These are phyloP conservation scores for Hyphantria cunea DNA, from an alignment of 1,140 invertebrate genomes.

Conservation along the genomic window DNA sequence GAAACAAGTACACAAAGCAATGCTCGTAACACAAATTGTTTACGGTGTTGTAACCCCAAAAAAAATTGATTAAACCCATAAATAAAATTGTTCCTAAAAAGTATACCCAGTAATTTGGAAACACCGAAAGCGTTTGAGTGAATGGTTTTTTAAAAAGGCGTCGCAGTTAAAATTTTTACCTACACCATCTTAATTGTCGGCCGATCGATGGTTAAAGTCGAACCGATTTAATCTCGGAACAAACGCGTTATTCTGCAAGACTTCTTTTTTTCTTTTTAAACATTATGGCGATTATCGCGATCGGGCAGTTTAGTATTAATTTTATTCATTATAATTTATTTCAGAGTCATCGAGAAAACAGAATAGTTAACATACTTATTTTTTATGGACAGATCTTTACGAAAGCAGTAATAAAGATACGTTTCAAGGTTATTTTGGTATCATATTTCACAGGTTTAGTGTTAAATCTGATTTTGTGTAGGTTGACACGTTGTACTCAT, in stretches of 20 bases:
- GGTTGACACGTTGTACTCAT: not conserved
- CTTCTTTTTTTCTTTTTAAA: constrained; percentile 26
- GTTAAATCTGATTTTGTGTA: not conserved
- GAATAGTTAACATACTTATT: not conserved
- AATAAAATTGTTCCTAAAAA: constrained; percentile 26
- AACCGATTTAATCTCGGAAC: constrained; percentile 35
- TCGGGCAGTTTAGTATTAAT: constrained; percentile 9
- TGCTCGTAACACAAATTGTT: constrained; percentile 11
- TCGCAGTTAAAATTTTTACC: constrained; percentile 38
- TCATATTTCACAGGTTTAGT: no score
- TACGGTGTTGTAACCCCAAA: constrained; percentile 17
- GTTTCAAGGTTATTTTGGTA: not conserved
- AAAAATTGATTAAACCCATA: constrained; percentile 27
- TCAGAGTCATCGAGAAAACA: not conserved
- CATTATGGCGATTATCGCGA: constrained; percentile 20
- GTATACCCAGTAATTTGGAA: constrained; percentile 30
- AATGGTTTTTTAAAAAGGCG: constrained; percentile 38
- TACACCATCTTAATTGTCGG: constrained; percentile 44
- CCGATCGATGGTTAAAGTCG: constrained; percentile 40
- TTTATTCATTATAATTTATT: not conserved
- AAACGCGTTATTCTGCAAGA: constrained; percentile 36
- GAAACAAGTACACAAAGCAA: constrained; percentile 2
- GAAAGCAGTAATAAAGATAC: not conserved
- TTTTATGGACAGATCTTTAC: no score
- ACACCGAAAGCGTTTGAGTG: constrained; percentile 26